Evolutionary conservation across 2,113 vertebrate genomes (phyloP), one percentile per base, ranked within the genome.

Genomic region (Atractosteus spatula): DNA sequence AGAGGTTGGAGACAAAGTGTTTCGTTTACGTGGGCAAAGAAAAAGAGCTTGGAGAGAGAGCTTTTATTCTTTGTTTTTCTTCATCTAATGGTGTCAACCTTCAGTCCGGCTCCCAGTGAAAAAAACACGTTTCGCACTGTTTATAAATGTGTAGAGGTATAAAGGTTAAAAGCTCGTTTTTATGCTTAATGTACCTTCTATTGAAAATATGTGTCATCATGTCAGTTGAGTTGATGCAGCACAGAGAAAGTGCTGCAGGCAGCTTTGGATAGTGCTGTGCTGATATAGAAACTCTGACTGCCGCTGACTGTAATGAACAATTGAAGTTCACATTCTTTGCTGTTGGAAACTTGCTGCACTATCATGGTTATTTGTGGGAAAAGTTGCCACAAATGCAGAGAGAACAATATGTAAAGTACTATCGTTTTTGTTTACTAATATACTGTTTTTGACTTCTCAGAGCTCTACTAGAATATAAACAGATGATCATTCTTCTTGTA

Each of bases 101-200:
- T 55, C 54, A 71, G 62, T 51, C 70, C 8, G 59, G 61, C 45
- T 62, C 45, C 61, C 63, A 55, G 68, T 8, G 68, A 47, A 12
- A 41, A 69, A 69, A 56, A 42, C 55, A 29, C 41, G 16, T 62
- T 51, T 62, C 13, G 13, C 62, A 12, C 44, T 64, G 70, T 71
- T 71, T 71, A 47, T 64, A 71, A 71, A 42, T 65, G 70, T 62
- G 12, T 42, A 42, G 11, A 11, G 41, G 61, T 61, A 11, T 65
- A 71, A 71, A 71, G 70, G 70, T 71, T 71, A 71, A 71, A 70
- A 71, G 62, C 61, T 47, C 51, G 61, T 41, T 47, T 14, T 45
- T 71, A 12, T 42, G 44, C 61, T 7, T 54, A 71, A 65, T 42
- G 45, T 41, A 44, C 13, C 13, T 2, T n/a, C 29, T 43, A 55